Conservation (phyloP, 2,888 invertebrate genomes). For the Plemyria rubiginata region DNA sequence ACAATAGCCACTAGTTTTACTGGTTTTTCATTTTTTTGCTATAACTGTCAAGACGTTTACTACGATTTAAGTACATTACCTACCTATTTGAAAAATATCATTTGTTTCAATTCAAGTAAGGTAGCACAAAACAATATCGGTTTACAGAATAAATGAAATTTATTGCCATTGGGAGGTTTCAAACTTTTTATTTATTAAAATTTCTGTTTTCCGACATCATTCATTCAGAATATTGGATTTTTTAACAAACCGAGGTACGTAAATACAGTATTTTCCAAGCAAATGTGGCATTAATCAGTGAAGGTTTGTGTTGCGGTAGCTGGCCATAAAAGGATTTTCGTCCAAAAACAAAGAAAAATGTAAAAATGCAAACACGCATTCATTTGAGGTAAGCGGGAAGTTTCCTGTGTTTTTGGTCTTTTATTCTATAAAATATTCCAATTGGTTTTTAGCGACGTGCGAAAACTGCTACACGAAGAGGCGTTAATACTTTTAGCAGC, state of each 20-base stretch:
- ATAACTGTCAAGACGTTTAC: no score
- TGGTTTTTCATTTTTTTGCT: no score
- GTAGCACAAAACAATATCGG: neutral
- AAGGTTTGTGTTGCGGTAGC: neutral
- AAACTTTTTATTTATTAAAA: conserved; percentile 4
- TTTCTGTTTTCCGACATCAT: neutral
- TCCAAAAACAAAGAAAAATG: neutral
- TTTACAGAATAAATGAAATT: neutral
- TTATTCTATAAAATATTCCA: neutral
- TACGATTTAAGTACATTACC: no score
- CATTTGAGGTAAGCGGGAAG: neutral
- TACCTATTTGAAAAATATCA: no score
- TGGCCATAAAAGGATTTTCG: conserved; percentile 1
- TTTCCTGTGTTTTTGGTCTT: neutral
- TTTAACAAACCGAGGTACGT: conserved; percentile 3
- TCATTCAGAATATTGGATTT: neutral
- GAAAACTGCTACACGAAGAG: no score
- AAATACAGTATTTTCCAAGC: neutral
- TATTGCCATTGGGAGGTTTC: neutral
- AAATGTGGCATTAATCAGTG: conserved; percentile 1
- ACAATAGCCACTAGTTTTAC: no score
- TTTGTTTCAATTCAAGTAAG: neutral
- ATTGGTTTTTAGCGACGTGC: no score
- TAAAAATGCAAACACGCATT: neutral
- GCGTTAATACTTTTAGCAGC: no score